Evolutionary conservation across 2,113 vertebrate species (phyloP).

Genomic region (Malurus cyaneus): DNA sequence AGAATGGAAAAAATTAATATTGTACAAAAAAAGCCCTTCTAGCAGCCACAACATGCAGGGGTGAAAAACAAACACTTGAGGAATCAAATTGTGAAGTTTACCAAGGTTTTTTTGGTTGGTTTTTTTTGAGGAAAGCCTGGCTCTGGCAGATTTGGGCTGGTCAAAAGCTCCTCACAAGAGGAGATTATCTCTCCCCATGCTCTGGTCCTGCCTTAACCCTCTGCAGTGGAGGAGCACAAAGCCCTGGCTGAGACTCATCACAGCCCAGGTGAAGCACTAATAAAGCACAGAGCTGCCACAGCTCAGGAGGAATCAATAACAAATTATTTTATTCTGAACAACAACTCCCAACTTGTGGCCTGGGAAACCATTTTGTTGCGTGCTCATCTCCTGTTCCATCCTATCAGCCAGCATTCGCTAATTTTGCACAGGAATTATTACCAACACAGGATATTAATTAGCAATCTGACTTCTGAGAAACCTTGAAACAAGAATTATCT

Average conservation of each 20-base stretch:
- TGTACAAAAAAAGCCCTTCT: neutral
- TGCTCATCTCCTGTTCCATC: rapidly evolving
- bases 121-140: neutral
- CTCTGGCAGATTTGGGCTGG: neutral
- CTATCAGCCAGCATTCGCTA: neutral
- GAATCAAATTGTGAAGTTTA: neutral
- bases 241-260: neutral
- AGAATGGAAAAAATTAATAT: neutral
- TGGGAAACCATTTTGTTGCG: neutral
- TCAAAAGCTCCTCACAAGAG: neutral
- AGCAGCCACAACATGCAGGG: neutral
- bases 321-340: neutral
- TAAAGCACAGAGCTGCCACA: neutral
- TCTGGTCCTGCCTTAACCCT: neutral
- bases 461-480: neutral
- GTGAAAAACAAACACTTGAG: neutral
- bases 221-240: neutral
- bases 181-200: rapidly evolving
- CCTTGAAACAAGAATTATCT: neutral
- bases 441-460: neutral
- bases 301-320: neutral
- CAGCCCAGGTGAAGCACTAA: neutral
- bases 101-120: neutral
- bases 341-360: neutral
- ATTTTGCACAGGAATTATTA: neutral